A percentile compares a stretch with the other conserved stretches of the same genome.
These are phyloP conservation scores for Cataglyphis livida DNA, from an alignment of 2,888 invertebrate genomes.

Conservation along the genomic window DNA sequence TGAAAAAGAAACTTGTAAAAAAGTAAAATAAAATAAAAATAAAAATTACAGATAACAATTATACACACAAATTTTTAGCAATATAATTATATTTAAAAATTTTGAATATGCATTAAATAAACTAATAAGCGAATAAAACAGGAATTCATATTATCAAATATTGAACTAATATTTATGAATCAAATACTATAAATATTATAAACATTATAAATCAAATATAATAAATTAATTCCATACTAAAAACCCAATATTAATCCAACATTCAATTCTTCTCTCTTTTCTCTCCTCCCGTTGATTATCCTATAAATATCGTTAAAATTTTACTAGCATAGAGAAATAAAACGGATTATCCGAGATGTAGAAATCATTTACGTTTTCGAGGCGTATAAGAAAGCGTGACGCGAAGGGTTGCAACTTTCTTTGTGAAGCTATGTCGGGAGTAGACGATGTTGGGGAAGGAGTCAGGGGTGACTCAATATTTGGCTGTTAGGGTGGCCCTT, in stretches of 20 bases:
- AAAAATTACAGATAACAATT: neutral
- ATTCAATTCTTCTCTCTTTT: neutral
- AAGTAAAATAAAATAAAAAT: neutral
- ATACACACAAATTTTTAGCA: neutral
- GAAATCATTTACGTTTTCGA: slow-evolving; percentile 26
- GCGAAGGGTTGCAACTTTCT: slow-evolving; percentile 33
- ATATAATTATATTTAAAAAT: slow-evolving; percentile 1
- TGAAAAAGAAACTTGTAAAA: neutral
- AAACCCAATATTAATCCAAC: neutral
- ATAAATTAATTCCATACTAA: neutral
- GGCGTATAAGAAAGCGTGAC: slow-evolving; percentile 38
- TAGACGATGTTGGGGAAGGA: slow-evolving; percentile 3
- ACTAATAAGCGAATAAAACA: neutral
- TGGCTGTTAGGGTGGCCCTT: neutral
- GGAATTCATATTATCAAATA: neutral
- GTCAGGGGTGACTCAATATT: slow-evolving; percentile 43
- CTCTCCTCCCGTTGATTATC: neutral
- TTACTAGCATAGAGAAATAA: neutral
- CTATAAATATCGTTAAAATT: neutral
- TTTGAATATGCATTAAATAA: neutral
- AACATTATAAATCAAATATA: neutral
- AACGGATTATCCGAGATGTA: neutral
- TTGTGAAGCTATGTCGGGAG: slow-evolving; percentile 28
- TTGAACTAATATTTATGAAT: neutral
- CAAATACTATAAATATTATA: neutral